These are phyloP conservation scores for Drosophila tripunctata DNA, from an alignment of 2,888 invertebrate species.

Conservation along the genomic window DNA sequence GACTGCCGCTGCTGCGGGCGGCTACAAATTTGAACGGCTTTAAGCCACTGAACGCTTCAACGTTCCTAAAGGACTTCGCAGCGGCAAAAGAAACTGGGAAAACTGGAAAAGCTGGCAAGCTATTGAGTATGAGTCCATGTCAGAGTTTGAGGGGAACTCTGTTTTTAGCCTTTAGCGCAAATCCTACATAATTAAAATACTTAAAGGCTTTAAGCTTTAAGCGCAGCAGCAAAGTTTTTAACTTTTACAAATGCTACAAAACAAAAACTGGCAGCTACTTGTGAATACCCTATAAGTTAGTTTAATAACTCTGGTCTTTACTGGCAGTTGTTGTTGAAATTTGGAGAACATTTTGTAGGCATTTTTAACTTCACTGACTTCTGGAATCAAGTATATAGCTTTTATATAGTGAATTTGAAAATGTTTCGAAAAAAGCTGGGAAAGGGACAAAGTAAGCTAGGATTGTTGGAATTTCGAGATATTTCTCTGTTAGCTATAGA, in stretches of 20 bases:
- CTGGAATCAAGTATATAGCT: background rate
- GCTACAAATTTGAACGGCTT: slow-evolving; percentile 63
- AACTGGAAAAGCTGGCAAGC: background rate
- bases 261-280: too few relatives aligned
- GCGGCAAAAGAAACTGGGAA: background rate
- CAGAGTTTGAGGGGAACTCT: background rate
- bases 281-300: background rate
- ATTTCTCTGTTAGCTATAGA: too few relatives aligned
- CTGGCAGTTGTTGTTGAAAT: too few relatives aligned
- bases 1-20: slow-evolving; percentile 39
- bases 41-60: too few relatives aligned
- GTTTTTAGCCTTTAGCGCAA: slow-evolving; percentile 51
- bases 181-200: slow-evolving; percentile 78
- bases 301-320: too few relatives aligned
- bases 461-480: too few relatives aligned
- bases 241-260: slow-evolving; percentile 70
- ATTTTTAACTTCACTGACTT: background rate
- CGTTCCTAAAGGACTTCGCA: background rate
- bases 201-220: slow-evolving; percentile 79
- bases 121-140: background rate
- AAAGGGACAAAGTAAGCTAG: too few relatives aligned
- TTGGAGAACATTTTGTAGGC: background rate
- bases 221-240: slow-evolving; percentile 65
- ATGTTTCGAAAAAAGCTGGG: too few relatives aligned
- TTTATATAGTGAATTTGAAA: background rate